phyloP scores from a whole-genome alignment of 64 coral and sea anemone genomes.

The Astreopora myriophthalma region DNA sequence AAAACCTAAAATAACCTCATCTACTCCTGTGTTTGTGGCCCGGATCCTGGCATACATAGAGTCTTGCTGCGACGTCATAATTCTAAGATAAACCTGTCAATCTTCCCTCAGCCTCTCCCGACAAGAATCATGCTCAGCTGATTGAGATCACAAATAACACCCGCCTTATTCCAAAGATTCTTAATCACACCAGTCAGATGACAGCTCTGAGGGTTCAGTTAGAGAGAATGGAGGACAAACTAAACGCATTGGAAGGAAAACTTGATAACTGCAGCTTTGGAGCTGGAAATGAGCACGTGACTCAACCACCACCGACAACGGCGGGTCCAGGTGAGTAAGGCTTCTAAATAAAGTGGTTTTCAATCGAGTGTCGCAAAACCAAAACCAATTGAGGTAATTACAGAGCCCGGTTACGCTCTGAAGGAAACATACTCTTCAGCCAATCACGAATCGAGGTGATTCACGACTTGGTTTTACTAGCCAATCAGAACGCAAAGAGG shows the following conservation, averaged over 20 bases:
- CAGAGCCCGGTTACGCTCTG: no score
- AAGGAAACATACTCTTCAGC: no score
- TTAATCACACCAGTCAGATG: slow-evolving; percentile 54
- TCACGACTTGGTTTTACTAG: no score
- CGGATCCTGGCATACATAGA: no score
- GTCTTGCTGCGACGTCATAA: no score
- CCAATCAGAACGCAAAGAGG: no score
- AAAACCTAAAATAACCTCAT: no score
- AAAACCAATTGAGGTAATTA: no score
- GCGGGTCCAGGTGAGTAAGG: not conserved
- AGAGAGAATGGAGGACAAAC: slow-evolving; percentile 19
- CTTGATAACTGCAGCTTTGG: slow-evolving; percentile 70
- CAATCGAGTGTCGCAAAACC: no score
- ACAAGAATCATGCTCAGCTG: not conserved
- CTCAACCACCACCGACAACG: not conserved
- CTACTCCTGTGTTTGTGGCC: no score
- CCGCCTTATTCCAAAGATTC: slow-evolving; percentile 17
- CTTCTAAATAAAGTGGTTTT: no score
- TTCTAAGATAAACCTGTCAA: not conserved
- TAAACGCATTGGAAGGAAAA: slow-evolving; percentile 33
- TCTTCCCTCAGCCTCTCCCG: not conserved
- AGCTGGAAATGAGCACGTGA: not conserved
- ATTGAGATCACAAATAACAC: slow-evolving; percentile 9
- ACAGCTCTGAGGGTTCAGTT: slow-evolving; percentile 22
- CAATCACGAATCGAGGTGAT: no score